Conservation (phyloP, 2,888 invertebrate species). For the Tillus elongatus region DNA sequence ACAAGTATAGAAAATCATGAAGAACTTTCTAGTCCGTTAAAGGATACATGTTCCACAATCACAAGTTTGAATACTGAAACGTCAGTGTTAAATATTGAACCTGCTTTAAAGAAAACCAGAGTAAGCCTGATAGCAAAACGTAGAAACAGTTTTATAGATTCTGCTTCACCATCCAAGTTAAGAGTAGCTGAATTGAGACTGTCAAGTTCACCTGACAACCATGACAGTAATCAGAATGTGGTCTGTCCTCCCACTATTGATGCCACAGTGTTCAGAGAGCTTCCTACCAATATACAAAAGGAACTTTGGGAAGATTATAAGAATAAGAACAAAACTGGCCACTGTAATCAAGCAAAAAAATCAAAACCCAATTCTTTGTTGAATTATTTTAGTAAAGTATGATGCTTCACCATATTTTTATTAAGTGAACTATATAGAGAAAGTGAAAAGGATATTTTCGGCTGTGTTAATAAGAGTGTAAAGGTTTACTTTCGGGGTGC, state of each 20-base stretch:
- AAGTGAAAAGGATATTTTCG: too few relatives aligned
- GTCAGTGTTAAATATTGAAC: slow-evolving; percentile 61
- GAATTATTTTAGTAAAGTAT: slow-evolving; percentile 54
- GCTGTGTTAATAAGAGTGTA: too few relatives aligned
- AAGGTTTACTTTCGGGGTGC: too few relatives aligned
- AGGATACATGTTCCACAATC: slow-evolving; percentile 31
- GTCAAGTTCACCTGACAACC: slow-evolving; percentile 42
- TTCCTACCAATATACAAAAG: slow-evolving; percentile 63
- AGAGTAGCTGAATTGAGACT: slow-evolving; percentile 58
- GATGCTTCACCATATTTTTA: neutral
- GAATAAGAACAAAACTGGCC: slow-evolving; percentile 19
- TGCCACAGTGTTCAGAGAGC: slow-evolving; percentile 58
- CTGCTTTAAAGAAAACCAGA: slow-evolving; percentile 64
- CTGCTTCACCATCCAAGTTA: slow-evolving; percentile 60
- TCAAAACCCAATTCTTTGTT: slow-evolving; percentile 54
- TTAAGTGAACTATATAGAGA: too few relatives aligned
- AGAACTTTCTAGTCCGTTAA: slow-evolving; percentile 11
- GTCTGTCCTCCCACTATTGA: slow-evolving; percentile 58
- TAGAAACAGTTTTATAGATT: slow-evolving; percentile 37
- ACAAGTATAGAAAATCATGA: slow-evolving; percentile 53
- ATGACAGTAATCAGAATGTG: slow-evolving; percentile 22
- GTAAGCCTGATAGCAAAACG: slow-evolving; percentile 28
- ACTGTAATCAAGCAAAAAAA: slow-evolving; percentile 47
- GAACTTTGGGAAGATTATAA: slow-evolving; percentile 64
- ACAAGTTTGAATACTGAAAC: slow-evolving; percentile 41